Base-by-base conservation (phyloP, 2,888 invertebrate species). In the Esperia sulphurella region DNA sequence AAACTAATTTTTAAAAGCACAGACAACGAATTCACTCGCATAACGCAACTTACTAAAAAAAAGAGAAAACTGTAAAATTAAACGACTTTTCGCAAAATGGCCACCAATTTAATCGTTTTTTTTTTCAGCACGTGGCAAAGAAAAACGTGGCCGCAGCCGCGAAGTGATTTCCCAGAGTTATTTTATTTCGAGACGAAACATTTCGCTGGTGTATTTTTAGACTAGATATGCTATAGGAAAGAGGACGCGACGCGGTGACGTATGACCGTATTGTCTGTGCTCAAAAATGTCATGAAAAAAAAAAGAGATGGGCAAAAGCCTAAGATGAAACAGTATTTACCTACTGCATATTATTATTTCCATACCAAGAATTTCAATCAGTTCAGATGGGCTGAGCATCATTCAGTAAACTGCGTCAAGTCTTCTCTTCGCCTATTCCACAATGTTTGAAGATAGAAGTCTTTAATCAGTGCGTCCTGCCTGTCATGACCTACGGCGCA, bases 101-200 rank as follows among this genome's bases (percentile, higher is more conserved):
- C 43, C n/a, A 21, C 41, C 44, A 45, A 41, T 48, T 38, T 42
- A 28, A 44, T 41, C 48, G 46, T 46, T 45, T 52, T 55, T 54
- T 53, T 54, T 49, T 48, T 51, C 51, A 49, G 61, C 76, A 72
- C 69, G 78, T 74, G 77, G 65, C 58, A 44, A 53, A 49, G 55
- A 59, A 59, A 62, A 71, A 56, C 61, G 68, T 64, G 63, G 59
- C 52, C 55, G 54, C 53, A 54, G 65, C 57, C 63, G 50, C 57
- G 65, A 54, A 51, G 57, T 53, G 59, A 56, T 61, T 68, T 74
- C 68, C 68, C 71, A 65, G 63, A 59, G 64, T 66, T 71, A 73
- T 72, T 76, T 82, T 82, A 81, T 81, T 80, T 76, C 67, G 71
- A 72, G 76, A 67, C 70, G 74, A 65, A 71, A 78, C 80, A 82